phyloP scores from a whole-genome alignment of 2,888 invertebrate genomes.

The Cistogaster globosa region DNA sequence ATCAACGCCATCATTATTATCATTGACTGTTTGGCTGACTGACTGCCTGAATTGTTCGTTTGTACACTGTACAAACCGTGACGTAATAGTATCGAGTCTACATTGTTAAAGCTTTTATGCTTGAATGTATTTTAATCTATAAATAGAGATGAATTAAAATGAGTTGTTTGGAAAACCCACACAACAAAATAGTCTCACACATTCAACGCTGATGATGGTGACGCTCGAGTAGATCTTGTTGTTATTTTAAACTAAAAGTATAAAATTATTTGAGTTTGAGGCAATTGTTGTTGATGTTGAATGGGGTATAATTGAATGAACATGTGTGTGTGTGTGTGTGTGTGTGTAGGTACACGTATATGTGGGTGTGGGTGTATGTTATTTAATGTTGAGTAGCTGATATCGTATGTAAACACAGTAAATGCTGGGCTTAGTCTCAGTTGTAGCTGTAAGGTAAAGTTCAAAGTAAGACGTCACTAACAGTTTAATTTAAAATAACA shows the following conservation, averaged over 20 bases:
- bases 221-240: slow-evolving; percentile 26
- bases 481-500: slow-evolving; percentile 22
- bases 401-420: slow-evolving; percentile 31
- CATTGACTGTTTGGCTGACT: slow-evolving; percentile 8
- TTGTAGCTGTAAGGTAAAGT: slow-evolving; percentile 13
- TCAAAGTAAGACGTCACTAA: neutral
- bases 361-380: neutral
- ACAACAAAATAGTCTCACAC: slow-evolving; percentile 12
- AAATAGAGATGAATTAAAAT: slow-evolving; percentile 53
- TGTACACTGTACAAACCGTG: slow-evolving; percentile 10
- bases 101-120: slow-evolving; percentile 51
- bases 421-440: neutral
- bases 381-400: neutral
- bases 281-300: slow-evolving; percentile 12
- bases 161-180: slow-evolving; percentile 28
- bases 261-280: slow-evolving; percentile 4
- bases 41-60: neutral
- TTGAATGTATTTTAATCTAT: slow-evolving; percentile 54
- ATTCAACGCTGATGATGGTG: neutral
- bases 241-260: slow-evolving; percentile 34
- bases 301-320: neutral
- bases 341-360: neutral
- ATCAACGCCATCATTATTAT: slow-evolving; percentile 16
- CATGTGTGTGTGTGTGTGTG: neutral
- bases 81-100: slow-evolving; percentile 38